Evolutionary conservation across 2,888 invertebrate species (phyloP).

Genomic region (Apomyelois bistriatella): DNA sequence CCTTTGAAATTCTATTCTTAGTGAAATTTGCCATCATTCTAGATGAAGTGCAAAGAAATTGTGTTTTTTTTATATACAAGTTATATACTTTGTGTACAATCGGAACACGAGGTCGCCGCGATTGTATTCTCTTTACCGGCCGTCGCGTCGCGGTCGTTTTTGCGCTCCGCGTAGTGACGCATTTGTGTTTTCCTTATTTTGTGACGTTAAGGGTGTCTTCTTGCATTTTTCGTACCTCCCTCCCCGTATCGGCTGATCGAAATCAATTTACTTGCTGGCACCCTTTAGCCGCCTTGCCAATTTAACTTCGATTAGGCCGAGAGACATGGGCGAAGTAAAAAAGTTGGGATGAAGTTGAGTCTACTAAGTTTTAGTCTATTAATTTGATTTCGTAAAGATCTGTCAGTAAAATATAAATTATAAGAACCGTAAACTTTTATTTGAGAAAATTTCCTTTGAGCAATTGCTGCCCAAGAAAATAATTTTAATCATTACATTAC

Average conservation of each 20-base stretch:
- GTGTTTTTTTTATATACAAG: no score
- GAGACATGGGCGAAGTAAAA: slow-evolving; percentile 37
- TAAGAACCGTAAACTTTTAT: not conserved
- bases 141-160: no score
- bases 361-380: slow-evolving; percentile 16
- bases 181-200: not conserved
- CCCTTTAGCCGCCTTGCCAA: slow-evolving; percentile 33
- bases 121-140: no score
- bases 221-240: slow-evolving; percentile 4
- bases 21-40: no score
- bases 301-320: slow-evolving; percentile 55
- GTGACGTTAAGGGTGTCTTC: not conserved
- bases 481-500: no score
- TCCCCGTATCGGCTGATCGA: slow-evolving; percentile 24
- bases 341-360: slow-evolving; percentile 25
- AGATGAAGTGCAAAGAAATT: no score
- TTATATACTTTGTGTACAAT: no score
- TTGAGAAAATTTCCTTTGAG: no score
- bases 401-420: not conserved
- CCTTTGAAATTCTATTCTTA: no score
- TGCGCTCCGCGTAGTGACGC: not conserved
- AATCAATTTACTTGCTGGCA: slow-evolving; percentile 36
- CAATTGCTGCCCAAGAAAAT: no score
- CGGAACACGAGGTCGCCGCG: no score
- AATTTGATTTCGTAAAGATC: slow-evolving; percentile 8